Evolutionary conservation across 2,888 invertebrate genomes (phyloP), one percentile per base, ranked within the genome.

Genomic region (Diloba caeruleocephala): DNA sequence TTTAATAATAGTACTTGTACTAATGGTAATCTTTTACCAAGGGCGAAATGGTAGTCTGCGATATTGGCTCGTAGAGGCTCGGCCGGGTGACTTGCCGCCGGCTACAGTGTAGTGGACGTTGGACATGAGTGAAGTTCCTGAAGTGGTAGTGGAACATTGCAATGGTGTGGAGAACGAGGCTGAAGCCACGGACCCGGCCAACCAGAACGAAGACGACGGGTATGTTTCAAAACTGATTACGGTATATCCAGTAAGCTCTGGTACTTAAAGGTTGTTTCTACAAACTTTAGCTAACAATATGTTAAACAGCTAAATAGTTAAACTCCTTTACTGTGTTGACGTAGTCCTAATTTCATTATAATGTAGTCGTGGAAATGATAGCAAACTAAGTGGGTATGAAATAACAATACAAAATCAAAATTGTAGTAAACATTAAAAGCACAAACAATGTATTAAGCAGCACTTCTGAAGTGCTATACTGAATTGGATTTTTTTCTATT

Each of bases 1-100:
- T 92, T 92, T 93, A 93, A 92, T 93, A 92, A 92, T 85, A 86
- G 83, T 84, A 83, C 83, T 84, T 85, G 87, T 89, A 87, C 87
- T 89, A 87, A 87, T 81, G 82, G 87, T 90, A 91, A 92, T 92
- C 90, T 90, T 84, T 86, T 84, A 84, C 88, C 92, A 92, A 93
- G 93, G 92, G 89, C 90, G 82, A 77, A 81, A 80, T 85, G 85
- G 71, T 88, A 92, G 91, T 92, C 79, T 81, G 77, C 81, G 81
- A 75, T 81, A 81, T 81, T 78, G 78, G 76, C 74, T 81, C 78
- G 82, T 66, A 69, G 81, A 66, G 81, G 80, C 74, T 78, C 81
- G 88, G 82, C 80, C 82, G 85, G 77, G 74, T 81, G 77, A 73
- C 73, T 77, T 59, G 81, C 71, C 70, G 48, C 69, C 59, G 71